phyloP scores from a whole-genome alignment of 2,888 invertebrate genomes.

The Cataglyphis livida region DNA sequence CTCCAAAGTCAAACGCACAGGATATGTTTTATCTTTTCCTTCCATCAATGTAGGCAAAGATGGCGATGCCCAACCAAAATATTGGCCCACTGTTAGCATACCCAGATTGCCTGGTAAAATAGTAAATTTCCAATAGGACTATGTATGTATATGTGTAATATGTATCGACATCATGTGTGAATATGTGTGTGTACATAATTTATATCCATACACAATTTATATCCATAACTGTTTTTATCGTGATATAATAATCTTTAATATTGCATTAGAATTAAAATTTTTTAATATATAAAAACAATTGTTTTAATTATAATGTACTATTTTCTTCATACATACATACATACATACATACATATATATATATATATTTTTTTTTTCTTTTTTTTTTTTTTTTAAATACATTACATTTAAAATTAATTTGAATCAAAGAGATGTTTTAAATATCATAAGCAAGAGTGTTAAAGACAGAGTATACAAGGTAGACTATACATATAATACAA shows the following conservation, averaged over 20 bases:
- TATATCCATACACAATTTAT: not conserved
- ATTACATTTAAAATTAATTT: not conserved
- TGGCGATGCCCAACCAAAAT: constrained; percentile 71
- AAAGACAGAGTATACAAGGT: not conserved
- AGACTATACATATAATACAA: not conserved
- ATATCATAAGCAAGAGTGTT: not conserved
- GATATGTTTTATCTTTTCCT: constrained; percentile 36
- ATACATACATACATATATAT: too few relatives aligned
- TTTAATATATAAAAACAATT: not conserved
- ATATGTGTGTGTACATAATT: not conserved
- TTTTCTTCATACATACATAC: too few relatives aligned
- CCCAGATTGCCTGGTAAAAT: constrained; percentile 62
- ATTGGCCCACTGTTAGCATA: constrained; percentile 56
- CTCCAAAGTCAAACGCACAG: constrained; percentile 54
- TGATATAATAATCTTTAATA: not conserved
- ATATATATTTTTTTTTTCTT: too few relatives aligned
- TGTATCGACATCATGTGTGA: not conserved
- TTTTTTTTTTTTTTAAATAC: too few relatives aligned
- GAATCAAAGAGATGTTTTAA: not conserved
- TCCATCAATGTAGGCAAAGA: constrained; percentile 35
- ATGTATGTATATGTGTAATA: not conserved
- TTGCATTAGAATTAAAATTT: not conserved
- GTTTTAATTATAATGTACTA: not conserved
- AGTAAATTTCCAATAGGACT: not conserved
- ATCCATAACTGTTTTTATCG: not conserved